Percentiles rank a stretch among this genome's conserved stretches.
phyloP scores from a whole-genome alignment of 1,140 invertebrate species.

The Doryteuthis pealeii region DNA sequence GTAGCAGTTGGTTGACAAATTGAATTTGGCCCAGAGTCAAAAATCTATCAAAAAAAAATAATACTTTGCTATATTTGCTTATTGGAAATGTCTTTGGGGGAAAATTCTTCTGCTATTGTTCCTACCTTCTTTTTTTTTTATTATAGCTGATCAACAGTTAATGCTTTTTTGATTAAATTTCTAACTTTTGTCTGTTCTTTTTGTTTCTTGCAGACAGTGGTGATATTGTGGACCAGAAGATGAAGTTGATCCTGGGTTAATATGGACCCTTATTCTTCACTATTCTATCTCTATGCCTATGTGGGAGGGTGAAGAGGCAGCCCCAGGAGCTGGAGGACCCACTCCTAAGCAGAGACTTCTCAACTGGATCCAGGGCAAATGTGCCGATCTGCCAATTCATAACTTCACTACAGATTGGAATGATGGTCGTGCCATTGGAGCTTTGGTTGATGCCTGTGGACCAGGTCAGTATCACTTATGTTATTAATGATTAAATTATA shows the following conservation, averaged over 20 bases:
- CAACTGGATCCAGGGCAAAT: constrained; percentile 85
- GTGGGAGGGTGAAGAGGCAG: constrained; percentile 77
- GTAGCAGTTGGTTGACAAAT: too few species aligned
- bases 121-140: too few species aligned
- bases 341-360: constrained; percentile 88
- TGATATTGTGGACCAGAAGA: constrained; percentile 88
- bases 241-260: constrained; percentile 91
- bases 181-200: constrained; percentile 5
- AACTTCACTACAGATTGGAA: constrained; percentile 96
- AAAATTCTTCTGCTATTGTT: too few species aligned
- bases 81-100: too few species aligned
- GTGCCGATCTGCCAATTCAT: constrained; percentile 76
- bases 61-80: too few species aligned
- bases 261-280: constrained; percentile 95
- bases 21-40: too few species aligned
- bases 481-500: too few species aligned
- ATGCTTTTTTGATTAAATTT: background rate
- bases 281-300: constrained; percentile 95
- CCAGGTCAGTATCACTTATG: constrained; percentile 69
- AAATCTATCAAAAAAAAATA: too few species aligned
- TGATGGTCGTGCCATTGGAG: constrained; percentile 86
- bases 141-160: too few species aligned
- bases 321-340: constrained; percentile 62
- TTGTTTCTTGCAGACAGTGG: constrained; percentile 59
- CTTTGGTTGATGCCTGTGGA: constrained; percentile 85